Evolutionary conservation across 2,888 invertebrate genomes (phyloP), one percentile per base, ranked within the genome.

Genomic region (Athalia cordata): DNA sequence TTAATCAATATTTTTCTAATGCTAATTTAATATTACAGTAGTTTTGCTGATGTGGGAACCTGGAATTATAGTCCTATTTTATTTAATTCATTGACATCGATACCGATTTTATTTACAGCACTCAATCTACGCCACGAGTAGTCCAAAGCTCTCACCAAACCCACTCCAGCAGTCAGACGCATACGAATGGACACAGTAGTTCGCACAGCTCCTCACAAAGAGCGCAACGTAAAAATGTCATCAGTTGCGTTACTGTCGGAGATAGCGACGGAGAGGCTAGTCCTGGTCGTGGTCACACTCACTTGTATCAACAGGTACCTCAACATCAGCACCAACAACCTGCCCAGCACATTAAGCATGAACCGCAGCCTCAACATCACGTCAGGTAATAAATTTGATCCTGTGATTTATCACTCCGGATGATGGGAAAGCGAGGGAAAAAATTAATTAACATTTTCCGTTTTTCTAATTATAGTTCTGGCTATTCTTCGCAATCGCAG

Each of bases 191-290:
- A 3, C 85, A 85, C 61, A 79, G 76, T 11, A 78, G 82, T 9
- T 79, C 83, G 11, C 84, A 85, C 52, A 82, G 79, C 65, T 81
- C 74, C 13, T 81, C 85, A 4, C 87, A 87, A 59, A 84, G 89
- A 43, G 77, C 86, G 78, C 93, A 93, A 84, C 92, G 95, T 78
- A 95, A 95, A 87, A 95, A 95, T 90, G 94, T 95, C 80, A 95
- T 95, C 85, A 95, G 95, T 86, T 96, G 95, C 90, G 95, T 96
- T 79, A 95, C 95, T 81, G 94, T 96, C 78, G 94, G 93, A 81
- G 96, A 96, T 86, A 95, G 94, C 88, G 95, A 95, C 86, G 93
- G 93, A 78, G 95, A 95, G 86, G 94, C 93, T 78, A 92, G 93
- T 84, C 92, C 93, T 75, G 91, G 91, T 82, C 91, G 93, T 11